A percentile compares a stretch with the other conserved stretches of the same genome.
Evolutionary conservation across 1,140 invertebrate species (phyloP).

Genomic region (Ylistrum balloti): DNA sequence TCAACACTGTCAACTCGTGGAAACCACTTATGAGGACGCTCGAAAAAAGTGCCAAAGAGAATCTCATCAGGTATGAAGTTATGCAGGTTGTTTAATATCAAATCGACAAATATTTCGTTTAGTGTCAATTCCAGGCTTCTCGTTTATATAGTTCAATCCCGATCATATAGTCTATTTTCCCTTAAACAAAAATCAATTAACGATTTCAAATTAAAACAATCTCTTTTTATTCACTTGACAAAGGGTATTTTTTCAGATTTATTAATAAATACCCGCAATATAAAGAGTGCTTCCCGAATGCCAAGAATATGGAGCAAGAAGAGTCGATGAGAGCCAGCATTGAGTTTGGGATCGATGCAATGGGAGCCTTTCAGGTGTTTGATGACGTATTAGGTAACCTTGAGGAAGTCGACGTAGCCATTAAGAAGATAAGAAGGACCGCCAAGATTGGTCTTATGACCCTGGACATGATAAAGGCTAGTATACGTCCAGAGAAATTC

Average conservation of each 20-base stretch:
- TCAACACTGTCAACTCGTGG: background rate
- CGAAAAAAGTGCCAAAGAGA: slow-evolving; percentile 34
- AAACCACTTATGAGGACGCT: slow-evolving; percentile 32
- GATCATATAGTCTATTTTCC: too few relatives aligned
- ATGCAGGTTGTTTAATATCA: too few relatives aligned
- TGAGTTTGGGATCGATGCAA: slow-evolving; percentile 55
- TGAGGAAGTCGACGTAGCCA: slow-evolving; percentile 55
- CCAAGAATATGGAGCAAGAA: slow-evolving; percentile 49
- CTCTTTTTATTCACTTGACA: too few relatives aligned
- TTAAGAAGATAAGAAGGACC: slow-evolving; percentile 46
- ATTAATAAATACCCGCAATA: slow-evolving; percentile 56
- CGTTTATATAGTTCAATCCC: too few relatives aligned
- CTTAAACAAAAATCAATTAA: too few relatives aligned
- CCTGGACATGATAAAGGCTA: background rate
- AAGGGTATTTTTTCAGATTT: slow-evolving; percentile 46
- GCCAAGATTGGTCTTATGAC: background rate
- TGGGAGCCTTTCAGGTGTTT: slow-evolving; percentile 57
- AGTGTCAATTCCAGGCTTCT: too few relatives aligned
- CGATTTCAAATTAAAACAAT: too few relatives aligned
- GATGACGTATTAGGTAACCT: slow-evolving; percentile 56
- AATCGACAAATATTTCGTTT: too few relatives aligned
- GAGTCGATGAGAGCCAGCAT: slow-evolving; percentile 56
- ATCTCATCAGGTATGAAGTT: background rate
- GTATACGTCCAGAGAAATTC: background rate
- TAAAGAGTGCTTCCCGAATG: slow-evolving; percentile 48